Evolutionary conservation across 2,797 vertebrate species (phyloP).

Genomic region (Taenioides sp.): DNA sequence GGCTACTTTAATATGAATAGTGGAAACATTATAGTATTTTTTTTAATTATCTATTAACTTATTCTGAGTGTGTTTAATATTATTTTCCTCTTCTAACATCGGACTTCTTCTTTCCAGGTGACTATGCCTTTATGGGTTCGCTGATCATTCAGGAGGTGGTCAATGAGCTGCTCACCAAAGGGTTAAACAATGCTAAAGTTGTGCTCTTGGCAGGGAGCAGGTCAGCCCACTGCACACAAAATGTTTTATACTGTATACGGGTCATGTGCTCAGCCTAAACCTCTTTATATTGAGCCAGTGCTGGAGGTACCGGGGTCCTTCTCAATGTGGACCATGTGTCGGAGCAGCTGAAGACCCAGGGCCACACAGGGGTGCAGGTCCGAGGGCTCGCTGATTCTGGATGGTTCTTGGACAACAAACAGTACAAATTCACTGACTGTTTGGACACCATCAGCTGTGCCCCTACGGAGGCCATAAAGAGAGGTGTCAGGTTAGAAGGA

Average conservation of each 20-base stretch:
- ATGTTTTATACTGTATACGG: not conserved
- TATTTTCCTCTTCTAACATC: not conserved
- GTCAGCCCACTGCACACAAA: conserved; percentile 57
- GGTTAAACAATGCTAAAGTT: conserved; percentile 88
- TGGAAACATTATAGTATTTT: too few species aligned
- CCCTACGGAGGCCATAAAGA: conserved; percentile 78
- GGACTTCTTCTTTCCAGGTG: conserved; percentile 70
- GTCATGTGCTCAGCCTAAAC: not conserved
- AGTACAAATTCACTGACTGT: conserved; percentile 87
- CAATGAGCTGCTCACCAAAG: conserved; percentile 87
- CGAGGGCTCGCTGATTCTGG: conserved; percentile 88
- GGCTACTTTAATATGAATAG: too few species aligned
- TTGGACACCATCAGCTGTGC: conserved; percentile 84
- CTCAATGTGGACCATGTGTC: conserved; percentile 92
- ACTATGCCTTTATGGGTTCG: conserved; percentile 96
- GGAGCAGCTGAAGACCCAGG: conserved; percentile 84
- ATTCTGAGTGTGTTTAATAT: not conserved
- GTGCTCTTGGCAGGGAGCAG: conserved; percentile 93
- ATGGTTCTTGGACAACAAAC: conserved; percentile 92
- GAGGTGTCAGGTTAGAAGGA: conserved; percentile 74
- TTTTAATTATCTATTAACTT: too few species aligned
- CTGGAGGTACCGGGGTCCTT: conserved; percentile 90
- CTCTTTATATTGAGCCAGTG: conserved; percentile 66
- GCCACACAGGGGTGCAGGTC: conserved; percentile 83
- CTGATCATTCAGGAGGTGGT: conserved; percentile 94